These are phyloP conservation scores for Prosapia bicincta DNA, from an alignment of 2,888 invertebrate genomes.

Conservation along the genomic window DNA sequence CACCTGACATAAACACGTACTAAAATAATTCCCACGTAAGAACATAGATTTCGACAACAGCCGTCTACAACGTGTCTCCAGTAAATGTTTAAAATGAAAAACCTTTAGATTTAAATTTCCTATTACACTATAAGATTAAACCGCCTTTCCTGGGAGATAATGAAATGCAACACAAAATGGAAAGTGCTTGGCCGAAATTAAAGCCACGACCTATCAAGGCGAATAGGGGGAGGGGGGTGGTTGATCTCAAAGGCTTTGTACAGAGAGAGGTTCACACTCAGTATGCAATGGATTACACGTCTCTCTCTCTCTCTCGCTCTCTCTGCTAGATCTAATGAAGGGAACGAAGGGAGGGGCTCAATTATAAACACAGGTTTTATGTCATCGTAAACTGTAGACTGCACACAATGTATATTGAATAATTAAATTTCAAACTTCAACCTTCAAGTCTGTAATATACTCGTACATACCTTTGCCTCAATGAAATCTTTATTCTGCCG, in stretches of 20 bases:
- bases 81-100: background rate
- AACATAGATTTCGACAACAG: background rate
- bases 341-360: background rate
- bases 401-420: background rate
- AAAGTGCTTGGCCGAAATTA: background rate
- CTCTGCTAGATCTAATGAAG: background rate
- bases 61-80: background rate
- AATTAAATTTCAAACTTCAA: background rate
- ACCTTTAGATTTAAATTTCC: background rate
- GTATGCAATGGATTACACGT: constrained; percentile 2
- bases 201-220: background rate
- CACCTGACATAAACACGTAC: background rate
- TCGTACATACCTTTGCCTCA: background rate
- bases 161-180: background rate
- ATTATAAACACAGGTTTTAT: background rate
- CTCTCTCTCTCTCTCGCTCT: background rate
- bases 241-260: background rate
- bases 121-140: background rate
- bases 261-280: background rate
- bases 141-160: background rate
- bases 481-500: background rate
- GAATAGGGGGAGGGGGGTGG: background rate
- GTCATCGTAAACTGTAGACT: background rate
- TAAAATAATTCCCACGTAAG: background rate
- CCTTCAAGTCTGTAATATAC: background rate